Conservation (phyloP, 1,140 invertebrate genomes). For the Drosophila asahinai region DNA sequence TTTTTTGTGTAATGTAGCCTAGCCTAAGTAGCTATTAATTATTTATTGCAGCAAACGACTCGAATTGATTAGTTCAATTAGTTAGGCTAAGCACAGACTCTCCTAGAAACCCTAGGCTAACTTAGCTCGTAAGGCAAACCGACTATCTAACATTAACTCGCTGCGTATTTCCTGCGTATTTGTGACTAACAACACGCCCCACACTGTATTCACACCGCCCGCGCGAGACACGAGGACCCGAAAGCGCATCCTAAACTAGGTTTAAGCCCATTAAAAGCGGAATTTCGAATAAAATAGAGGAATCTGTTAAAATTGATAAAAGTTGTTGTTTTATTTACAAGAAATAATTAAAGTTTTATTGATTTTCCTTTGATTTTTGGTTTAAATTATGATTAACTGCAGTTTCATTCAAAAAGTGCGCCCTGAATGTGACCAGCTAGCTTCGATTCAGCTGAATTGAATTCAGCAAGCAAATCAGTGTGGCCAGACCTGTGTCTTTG, state of each 20-base stretch:
- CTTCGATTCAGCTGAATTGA: too few relatives aligned
- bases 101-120: conserved; percentile 4
- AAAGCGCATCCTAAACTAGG: conserved; percentile 30
- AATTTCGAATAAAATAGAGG: not conserved
- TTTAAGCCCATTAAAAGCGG: conserved; percentile 6
- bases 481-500: not conserved
- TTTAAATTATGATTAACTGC: too few relatives aligned
- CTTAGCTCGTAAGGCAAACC: conserved; percentile 13
- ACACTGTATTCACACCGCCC: conserved; percentile 8
- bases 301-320: not conserved
- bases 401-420: not conserved
- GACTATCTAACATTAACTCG: conserved; percentile 29
- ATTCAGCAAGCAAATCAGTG: not conserved
- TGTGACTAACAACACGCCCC: conserved; percentile 32
- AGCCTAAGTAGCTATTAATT: conserved; percentile 29
- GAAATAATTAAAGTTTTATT: too few relatives aligned
- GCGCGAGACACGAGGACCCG: not conserved
- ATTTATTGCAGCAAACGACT: conserved; percentile 44
- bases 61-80: conserved; percentile 39
- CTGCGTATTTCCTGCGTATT: conserved; percentile 8
- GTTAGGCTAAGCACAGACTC: not conserved
- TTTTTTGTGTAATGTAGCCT: conserved; percentile 1
- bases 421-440: not conserved
- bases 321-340: too few relatives aligned
- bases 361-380: not conserved